Evolutionary conservation across 2,113 vertebrate species (phyloP).

Genomic region (Phyllopteryx taeniolatus): DNA sequence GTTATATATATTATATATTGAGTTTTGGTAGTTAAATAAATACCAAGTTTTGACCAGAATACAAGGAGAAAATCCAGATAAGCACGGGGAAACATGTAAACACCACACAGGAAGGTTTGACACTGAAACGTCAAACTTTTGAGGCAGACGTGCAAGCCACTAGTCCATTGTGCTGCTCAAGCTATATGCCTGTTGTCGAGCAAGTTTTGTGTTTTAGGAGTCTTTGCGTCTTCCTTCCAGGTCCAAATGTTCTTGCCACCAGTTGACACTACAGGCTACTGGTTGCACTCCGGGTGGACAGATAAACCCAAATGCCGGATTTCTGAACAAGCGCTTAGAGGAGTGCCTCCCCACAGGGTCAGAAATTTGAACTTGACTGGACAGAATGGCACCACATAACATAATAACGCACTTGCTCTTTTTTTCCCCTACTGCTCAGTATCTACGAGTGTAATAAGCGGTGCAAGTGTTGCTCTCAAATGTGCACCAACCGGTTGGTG

Average conservation of each 20-base stretch:
- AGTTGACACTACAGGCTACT: conserved; percentile 90
- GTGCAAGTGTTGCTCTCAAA: conserved; percentile 84
- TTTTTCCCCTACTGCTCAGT: conserved; percentile 52
- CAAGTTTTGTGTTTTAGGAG: not conserved
- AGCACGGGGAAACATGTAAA: too few relatives aligned
- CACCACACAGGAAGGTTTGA: too few relatives aligned
- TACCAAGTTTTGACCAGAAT: too few relatives aligned
- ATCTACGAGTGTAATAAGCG: conserved; percentile 96
- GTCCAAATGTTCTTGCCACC: conserved; percentile 92
- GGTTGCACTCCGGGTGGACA: conserved; percentile 90
- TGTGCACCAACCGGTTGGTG: conserved; percentile 93
- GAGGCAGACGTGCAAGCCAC: not conserved
- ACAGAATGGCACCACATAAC: not conserved
- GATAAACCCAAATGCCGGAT: conserved; percentile 85
- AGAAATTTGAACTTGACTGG: conserved; percentile 32
- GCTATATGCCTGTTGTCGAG: not conserved
- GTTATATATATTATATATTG: too few relatives aligned
- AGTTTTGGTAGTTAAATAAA: too few relatives aligned
- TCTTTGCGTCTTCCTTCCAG: conserved; percentile 60
- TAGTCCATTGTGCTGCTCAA: not conserved
- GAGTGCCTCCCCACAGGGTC: conserved; percentile 96
- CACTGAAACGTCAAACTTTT: too few relatives aligned
- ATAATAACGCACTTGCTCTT: not conserved
- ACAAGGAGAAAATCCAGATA: too few relatives aligned
- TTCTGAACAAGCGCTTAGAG: conserved; percentile 87